Evolutionary conservation across 2,113 vertebrate genomes (phyloP), one percentile per base, ranked within the genome.

Genomic region (Narcine bancroftii): DNA sequence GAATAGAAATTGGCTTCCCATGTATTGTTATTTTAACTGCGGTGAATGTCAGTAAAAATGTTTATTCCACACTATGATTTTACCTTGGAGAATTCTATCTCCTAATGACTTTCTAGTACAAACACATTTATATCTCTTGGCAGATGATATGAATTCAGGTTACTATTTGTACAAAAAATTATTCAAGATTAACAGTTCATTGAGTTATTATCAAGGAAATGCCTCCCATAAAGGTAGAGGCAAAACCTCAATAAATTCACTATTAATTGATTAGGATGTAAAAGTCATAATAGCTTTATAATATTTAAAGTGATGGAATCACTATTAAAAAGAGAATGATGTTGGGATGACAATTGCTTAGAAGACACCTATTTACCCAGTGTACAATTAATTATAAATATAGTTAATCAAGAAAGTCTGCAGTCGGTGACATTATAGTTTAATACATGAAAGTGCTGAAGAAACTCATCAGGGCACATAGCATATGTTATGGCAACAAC

Each of bases 101-200:
- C 36, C 39, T 26, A 69, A 91, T 66, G 9, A 69, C 63, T 91
- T 69, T 45, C 63, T 7, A 69, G 89, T 91, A 21, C 89, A 45
- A 91, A 45, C 89, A 91, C 39, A 91, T 69, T 69, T 33, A 89
- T 89, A 83, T 89, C 21, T 65, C 89, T 91, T 42, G 89, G 66
- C 89, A 47, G 39, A 66, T 91, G 36, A 69, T 91, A 69, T 26
- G 39, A 91, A 63, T 45, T 47, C 39, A 91, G 47, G 65, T 91
- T 42, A 69, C 66, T 65, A 47, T 91, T 91, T 91, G 89, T 91
- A 69, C 42, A 87, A 91, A 65, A 69, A 69, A 91, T 69, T 91
- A 45, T 69, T 91, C 39, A 71, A 17, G 89, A 71, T 65, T 71
- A 91, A 91, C 89, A 69, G 47, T 47, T 69, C 36, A 91, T 33